Evolutionary conservation across 2,888 invertebrate genomes (phyloP).

Genomic region (Acanthosoma haemorrhoidale): DNA sequence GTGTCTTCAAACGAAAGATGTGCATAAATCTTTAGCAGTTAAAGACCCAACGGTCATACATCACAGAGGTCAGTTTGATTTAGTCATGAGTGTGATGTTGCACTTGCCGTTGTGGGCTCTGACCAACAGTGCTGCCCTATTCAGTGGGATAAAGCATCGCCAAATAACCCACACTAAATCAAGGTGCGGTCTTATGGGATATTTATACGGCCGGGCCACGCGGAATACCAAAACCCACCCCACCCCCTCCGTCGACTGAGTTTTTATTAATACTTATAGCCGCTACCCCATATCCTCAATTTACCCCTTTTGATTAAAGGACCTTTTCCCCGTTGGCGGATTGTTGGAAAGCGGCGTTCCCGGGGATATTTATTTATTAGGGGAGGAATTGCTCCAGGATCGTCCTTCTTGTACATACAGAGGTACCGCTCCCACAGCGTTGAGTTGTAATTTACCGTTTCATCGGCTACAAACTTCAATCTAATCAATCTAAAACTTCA

Average conservation of each 20-base stretch:
- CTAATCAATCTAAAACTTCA: too few relatives aligned
- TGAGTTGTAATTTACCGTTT: too few relatives aligned
- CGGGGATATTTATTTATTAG: conserved; percentile 6
- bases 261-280: conserved; percentile 12
- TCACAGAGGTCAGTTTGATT: not conserved
- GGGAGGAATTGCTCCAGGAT: not conserved
- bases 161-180: not conserved
- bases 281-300: not conserved
- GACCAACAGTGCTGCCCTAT: too few relatives aligned
- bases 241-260: too few relatives aligned
- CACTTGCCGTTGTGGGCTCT: not conserved
- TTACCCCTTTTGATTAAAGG: conserved; percentile 7
- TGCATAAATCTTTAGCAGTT: too few relatives aligned
- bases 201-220: not conserved
- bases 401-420: not conserved
- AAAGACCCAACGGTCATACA: too few relatives aligned
- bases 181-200: conserved; percentile 8
- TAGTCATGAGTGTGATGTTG: not conserved
- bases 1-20: too few relatives aligned
- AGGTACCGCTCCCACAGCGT: too few relatives aligned
- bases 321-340: conserved; percentile 4
- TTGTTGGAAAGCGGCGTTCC: not conserved
- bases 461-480: too few relatives aligned
- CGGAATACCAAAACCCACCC: conserved; percentile 7
- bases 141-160: conserved; percentile 9